Base-by-base conservation (phyloP, 1,140 invertebrate species). In the Apocrypta bakeri region DNA sequence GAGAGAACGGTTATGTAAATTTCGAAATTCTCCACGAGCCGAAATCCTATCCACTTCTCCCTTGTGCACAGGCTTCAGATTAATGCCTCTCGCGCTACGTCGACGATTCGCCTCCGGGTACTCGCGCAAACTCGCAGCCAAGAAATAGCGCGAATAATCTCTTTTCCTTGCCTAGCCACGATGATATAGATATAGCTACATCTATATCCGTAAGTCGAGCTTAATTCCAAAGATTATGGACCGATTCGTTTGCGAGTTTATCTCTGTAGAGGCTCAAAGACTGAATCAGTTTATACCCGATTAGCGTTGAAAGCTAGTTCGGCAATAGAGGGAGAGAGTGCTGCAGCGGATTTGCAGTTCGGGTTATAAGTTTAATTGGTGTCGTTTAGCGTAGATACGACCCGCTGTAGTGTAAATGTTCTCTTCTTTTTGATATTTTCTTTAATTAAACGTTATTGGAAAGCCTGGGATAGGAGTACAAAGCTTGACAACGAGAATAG, bases 1-100 rank as follows among this genome's bases (percentile, higher is more conserved):
- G 21, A 56, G 48, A n/a, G 48, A 56, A 56, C 75, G 76, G 81
- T 88, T 88, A 88, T 88, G 85, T 86, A 86, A 88, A 88, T 87
- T 86, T 83, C 77, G 78, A 79, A 85, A 77, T 79, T 85, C 84
- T 84, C 42, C 75, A 31, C 68, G 42, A 82, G 76, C 64, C 64
- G 79, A 85, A 85, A 68, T 73, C 75, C 69, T 72, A 42, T 66
- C 69, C 42, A 68, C 68, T 73, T 80, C 21, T 63, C 76, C 63
- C 61, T 27, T 29, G 33, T 21, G 68, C 27, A 24, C 48, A 71
- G 77, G 64, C 61, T 68, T 82, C 37, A 56, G 64, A 48, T 61
- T 75, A 86, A 86, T 82, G 84, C 83, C 68, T 66, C 37, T 63
- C 61, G 29, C n/a, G 42, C 71, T 71, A 72, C 76, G 69, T 29